Evolutionary conservation across 2,888 invertebrate species (phyloP), one percentile per base, ranked within the genome.

Genomic region (Petrolisthes cinctipes): DNA sequence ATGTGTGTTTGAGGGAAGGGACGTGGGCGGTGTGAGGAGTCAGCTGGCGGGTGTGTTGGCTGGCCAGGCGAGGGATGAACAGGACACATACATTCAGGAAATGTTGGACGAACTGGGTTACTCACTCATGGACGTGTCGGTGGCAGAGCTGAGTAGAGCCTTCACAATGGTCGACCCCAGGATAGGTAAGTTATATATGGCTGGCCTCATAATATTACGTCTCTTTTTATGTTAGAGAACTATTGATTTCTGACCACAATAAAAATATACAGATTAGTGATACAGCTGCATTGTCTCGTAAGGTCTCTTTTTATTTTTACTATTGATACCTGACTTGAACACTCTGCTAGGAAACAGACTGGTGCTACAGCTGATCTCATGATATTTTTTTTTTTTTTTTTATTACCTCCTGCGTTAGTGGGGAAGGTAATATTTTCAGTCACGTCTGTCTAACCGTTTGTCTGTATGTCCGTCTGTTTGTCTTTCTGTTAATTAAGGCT

Each of bases 111-210:
- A 89, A 56, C 54, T 89, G 57, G 88, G 88, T 7, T 85, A 89
- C 23, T 56, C 86, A 11, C 88, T 86, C 11, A 68, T 86, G 73
- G 90, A 90, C 78, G 89, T 89, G n/a, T 68, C 89, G 5, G 87
- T 89, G n/a, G 76, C 23, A 23, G 90, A 90, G 51, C 83, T 90
- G 2, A 87, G 89, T 37, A 82, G 90, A 11, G 90, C 90, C 56
- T 87, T 90, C 83, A 89, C 90, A 14, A 85, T 90, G 17, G 89
- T 90, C 20, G 90, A 90, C 79, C 90, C 90, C 0, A 79, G 86
- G 37, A 90, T 90, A 56, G 89, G 90, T 90, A 23, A 61, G 86
- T 73, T 9, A 61, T n/a, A n/a, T n/a, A n/a, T n/a, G n/a, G n/a
- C n/a, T n/a, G n/a, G n/a, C n/a, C n/a, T 37, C 37, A 37, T 37